phyloP scores from a whole-genome alignment of 2,888 invertebrate species.

The Electrophaes corylata region DNA sequence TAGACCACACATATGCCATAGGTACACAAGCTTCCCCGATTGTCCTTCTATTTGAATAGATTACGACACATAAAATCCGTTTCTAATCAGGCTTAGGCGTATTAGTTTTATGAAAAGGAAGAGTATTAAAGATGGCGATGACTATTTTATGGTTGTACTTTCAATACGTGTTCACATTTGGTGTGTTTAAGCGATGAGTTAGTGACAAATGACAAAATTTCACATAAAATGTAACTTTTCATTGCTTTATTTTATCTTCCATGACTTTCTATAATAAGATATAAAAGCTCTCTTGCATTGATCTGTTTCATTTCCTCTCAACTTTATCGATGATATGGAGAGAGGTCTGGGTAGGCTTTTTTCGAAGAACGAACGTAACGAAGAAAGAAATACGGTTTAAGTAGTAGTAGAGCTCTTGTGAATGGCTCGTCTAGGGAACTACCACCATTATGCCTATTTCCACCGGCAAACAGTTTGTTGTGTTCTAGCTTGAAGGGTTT shows the following conservation, averaged over 20 bases:
- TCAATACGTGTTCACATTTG: slow-evolving; percentile 19
- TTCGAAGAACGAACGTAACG: too few species aligned
- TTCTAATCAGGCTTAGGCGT: slow-evolving; percentile 38
- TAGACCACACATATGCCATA: slow-evolving; percentile 70
- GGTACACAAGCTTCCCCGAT: slow-evolving; percentile 45
- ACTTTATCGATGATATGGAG: background rate
- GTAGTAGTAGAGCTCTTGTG: too few species aligned
- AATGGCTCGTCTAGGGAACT: too few species aligned
- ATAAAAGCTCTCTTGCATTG: background rate
- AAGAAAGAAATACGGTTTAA: too few species aligned
- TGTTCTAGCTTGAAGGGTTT: too few species aligned
- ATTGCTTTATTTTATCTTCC: background rate
- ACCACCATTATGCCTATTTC: too few species aligned
- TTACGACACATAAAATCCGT: slow-evolving; percentile 41
- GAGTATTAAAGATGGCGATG: slow-evolving; percentile 31
- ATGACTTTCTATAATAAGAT: background rate
- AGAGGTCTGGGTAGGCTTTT: too few species aligned
- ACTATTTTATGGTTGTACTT: slow-evolving; percentile 32
- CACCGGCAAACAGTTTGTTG: too few species aligned
- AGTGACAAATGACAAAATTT: slow-evolving; percentile 6
- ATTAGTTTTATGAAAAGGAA: slow-evolving; percentile 29
- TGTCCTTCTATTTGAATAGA: slow-evolving; percentile 42
- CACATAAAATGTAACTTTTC: slow-evolving; percentile 6
- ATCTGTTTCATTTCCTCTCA: background rate
- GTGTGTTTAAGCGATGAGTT: slow-evolving; percentile 14